Evolutionary conservation across 2,888 invertebrate species (phyloP), one percentile per base, ranked within the genome.

Genomic region (Synanthedon formicaeformis): DNA sequence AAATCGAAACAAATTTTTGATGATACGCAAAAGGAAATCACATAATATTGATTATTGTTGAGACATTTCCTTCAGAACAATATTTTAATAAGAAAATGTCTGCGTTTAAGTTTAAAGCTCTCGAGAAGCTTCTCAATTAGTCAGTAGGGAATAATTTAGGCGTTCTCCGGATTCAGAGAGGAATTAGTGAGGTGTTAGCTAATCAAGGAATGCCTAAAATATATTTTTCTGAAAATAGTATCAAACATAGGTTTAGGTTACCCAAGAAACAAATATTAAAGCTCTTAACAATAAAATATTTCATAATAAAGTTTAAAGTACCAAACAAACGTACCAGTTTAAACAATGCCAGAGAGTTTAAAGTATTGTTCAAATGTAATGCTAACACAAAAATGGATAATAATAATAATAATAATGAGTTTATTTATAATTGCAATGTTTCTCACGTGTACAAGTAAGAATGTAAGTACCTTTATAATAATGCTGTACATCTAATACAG

Each of bases 151-250:
- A 12, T 54, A 57, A 55, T 52, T 55, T 54, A 50, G 54, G 18
- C 52, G 55, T 57, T 54, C 55, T 57, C 54, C 56, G 51, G 45
- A 52, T 54, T 55, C 55, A 56, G 53, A 56, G 56, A 55, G 56
- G 56, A 56, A 57, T 56, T 57, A 54, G 55, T 55, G 54, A 55
- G 56, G 55, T 34, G 53, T 55, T 50, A 51, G 50, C 48, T 57
- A n/a, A 50, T 54, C 23, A 53, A 52, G 51, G 51, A 53, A 53
- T 53, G 52, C 58, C 52, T 56, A 57, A 54, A 53, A 54, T 51
- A 55, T 50, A 51, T 50, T 57, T 53, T 56, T 56, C 54, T 54
- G 49, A 34, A 52, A 55, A 53, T 51, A 52, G 51, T 56, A 55
- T 55, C 52, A 54, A 41, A 45, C 48, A 52, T 51, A 13, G 18